Conservation (phyloP, 2,888 invertebrate genomes). For the Nematopogon swammerdamellus region DNA sequence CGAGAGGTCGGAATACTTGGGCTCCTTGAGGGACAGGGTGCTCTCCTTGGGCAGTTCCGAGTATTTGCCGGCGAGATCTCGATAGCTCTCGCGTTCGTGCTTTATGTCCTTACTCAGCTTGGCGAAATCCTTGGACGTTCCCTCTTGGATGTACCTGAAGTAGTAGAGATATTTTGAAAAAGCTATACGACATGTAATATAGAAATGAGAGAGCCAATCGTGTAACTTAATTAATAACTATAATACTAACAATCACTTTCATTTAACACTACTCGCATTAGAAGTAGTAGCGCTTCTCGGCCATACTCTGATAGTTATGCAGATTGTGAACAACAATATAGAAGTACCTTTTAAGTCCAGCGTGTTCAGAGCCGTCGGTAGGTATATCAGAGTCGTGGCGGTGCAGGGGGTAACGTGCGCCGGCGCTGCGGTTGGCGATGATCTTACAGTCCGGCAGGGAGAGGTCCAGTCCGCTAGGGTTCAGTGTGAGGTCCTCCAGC, state of each 20-base stretch:
- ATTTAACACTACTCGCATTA: too few relatives aligned
- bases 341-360: too few relatives aligned
- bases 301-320: too few relatives aligned
- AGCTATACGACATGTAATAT: too few relatives aligned
- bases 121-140: constrained; percentile 43
- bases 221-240: too few relatives aligned
- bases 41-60: constrained; percentile 33
- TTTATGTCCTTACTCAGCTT: constrained; percentile 47
- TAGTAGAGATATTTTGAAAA: background rate
- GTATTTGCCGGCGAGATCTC: constrained; percentile 45
- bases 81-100: constrained; percentile 44
- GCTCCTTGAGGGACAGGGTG: constrained; percentile 29
- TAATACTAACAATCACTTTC: too few relatives aligned
- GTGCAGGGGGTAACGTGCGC: constrained; percentile 14
- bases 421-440: constrained; percentile 46
- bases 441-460: constrained; percentile 47
- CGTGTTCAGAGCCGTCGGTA: too few relatives aligned
- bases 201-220: too few relatives aligned
- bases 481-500: constrained; percentile 34
- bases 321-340: too few relatives aligned
- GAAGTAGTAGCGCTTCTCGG: too few relatives aligned
- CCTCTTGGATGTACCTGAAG: constrained; percentile 39
- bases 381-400: constrained; percentile 16
- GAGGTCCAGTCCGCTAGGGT: constrained; percentile 24
- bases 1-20: constrained; percentile 29